A percentile compares a stretch with the other conserved stretches of the same genome.
phyloP scores from a whole-genome alignment of 1,140 invertebrate species.

The Vollenhovia emeryi region DNA sequence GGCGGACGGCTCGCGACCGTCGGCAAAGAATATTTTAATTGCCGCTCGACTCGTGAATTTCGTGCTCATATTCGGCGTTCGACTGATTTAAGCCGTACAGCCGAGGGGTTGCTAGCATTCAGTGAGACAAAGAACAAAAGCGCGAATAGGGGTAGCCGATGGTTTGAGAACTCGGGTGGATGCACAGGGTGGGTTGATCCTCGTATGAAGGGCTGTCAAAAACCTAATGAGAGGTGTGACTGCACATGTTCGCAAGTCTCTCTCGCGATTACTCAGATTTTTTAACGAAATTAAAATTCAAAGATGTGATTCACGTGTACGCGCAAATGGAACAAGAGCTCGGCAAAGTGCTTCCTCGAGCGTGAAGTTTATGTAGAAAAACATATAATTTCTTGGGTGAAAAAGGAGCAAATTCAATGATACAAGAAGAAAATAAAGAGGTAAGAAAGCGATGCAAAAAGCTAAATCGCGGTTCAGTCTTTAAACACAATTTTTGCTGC shows the following conservation, averaged over 20 bases:
- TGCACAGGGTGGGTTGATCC: constrained; percentile 83
- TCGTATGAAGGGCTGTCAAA: constrained; percentile 85
- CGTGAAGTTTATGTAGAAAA: constrained; percentile 8
- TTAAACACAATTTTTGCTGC: not conserved
- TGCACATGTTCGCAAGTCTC: constrained; percentile 84
- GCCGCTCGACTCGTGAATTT: constrained; percentile 76
- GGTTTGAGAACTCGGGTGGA: constrained; percentile 77
- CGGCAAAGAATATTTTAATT: constrained; percentile 79
- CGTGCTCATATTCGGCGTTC: constrained; percentile 76
- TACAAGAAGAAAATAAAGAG: not conserved
- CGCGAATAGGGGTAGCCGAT: constrained; percentile 75
- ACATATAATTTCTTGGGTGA: not conserved
- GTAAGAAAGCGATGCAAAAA: not conserved
- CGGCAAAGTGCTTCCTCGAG: constrained; percentile 4
- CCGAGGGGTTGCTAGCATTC: constrained; percentile 80
- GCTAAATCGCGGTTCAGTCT: not conserved
- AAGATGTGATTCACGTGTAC: constrained; percentile 78
- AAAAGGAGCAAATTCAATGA: not conserved
- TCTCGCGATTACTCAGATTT: constrained; percentile 81
- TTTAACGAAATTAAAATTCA: constrained; percentile 80
- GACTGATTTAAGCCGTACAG: constrained; percentile 78
- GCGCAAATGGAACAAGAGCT: constrained; percentile 56
- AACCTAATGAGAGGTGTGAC: constrained; percentile 86
- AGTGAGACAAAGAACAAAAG: constrained; percentile 84
- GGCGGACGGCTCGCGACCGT: constrained; percentile 46